Base-by-base conservation (phyloP, 2,888 invertebrate genomes). In the Tetropium fuscum region DNA sequence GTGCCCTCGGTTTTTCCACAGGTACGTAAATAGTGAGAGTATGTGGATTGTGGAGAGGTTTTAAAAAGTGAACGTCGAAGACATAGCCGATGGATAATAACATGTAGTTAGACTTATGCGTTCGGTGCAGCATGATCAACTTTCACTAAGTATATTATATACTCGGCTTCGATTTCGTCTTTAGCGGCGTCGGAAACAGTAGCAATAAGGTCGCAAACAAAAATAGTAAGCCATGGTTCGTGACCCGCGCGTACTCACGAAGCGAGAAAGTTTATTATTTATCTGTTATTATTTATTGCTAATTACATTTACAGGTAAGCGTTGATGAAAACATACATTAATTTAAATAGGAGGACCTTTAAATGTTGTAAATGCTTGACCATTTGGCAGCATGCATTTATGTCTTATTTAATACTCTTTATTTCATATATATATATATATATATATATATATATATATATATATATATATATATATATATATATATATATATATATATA, bases 251-350 rank as follows among this genome's bases (percentile, higher is more conserved):
- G 55, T 54, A 13, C 58, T 65, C n/a, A 60, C 64, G 10, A 59
- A 56, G 19, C 64, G 63, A n/a, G 61, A 67, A 60, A 70, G 66
- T 70, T 62, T 63, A 11, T 60, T 68, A 51, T 66, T 71, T 40
- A 55, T 71, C 44, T 73, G 67, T 60, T 69, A 53, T 60, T 73
- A 72, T 66, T 63, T 74, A 48, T 40, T 73, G 8, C 38, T 69
- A 13, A 63, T 72, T 34, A 63, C 48, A 18, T 72, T 72, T 63
- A 61, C 64, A 54, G 71, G 74, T 74, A 68, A 70, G 74, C 30
- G 16, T 30, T 69, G n/a, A 2, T 0, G 1, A 4, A 34, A 34
- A 34, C n/a, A n/a, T n/a, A n/a, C n/a, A n/a, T n/a, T n/a, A n/a
- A n/a, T n/a, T n/a, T n/a, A n/a, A n/a, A n/a, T n/a, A n/a, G n/a